These are phyloP conservation scores for Sarcoramphus papa DNA, from an alignment of 2,797 vertebrate genomes.

Conservation along the genomic window DNA sequence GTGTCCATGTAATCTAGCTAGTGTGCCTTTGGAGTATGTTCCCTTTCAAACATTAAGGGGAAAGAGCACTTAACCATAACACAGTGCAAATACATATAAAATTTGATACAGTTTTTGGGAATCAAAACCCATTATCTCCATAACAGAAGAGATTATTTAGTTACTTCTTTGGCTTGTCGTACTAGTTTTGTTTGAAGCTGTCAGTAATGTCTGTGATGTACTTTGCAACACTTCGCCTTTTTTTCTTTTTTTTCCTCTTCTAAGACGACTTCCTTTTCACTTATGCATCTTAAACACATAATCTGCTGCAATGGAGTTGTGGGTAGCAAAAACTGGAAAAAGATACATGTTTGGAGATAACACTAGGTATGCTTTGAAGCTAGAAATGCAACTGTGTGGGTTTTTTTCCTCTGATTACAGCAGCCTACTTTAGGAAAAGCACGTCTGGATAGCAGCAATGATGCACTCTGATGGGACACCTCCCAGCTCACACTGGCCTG, in stretches of 20 bases:
- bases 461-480: neutral
- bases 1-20: conserved; percentile 1
- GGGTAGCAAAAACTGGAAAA: neutral
- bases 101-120: conserved; percentile 34
- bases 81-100: conserved; percentile 13
- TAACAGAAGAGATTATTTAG: conserved; percentile 36
- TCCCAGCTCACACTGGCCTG: neutral
- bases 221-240: neutral
- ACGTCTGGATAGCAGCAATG: neutral
- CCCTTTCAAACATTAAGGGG: conserved; percentile 10
- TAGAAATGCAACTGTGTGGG: neutral
- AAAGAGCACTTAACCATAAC: conserved; percentile 1
- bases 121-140: conserved; percentile 43
- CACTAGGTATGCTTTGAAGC: neutral
- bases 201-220: neutral
- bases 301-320: neutral
- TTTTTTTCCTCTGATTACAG: neutral
- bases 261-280: neutral
- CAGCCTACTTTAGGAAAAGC: neutral
- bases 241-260: neutral
- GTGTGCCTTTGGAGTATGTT: conserved; percentile 25
- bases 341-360: neutral
- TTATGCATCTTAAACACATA: neutral
- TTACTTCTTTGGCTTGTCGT: neutral
- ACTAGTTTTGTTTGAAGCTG: neutral